Conservation (phyloP, 2,113 vertebrate genomes). For the Haemorhous mexicanus region DNA sequence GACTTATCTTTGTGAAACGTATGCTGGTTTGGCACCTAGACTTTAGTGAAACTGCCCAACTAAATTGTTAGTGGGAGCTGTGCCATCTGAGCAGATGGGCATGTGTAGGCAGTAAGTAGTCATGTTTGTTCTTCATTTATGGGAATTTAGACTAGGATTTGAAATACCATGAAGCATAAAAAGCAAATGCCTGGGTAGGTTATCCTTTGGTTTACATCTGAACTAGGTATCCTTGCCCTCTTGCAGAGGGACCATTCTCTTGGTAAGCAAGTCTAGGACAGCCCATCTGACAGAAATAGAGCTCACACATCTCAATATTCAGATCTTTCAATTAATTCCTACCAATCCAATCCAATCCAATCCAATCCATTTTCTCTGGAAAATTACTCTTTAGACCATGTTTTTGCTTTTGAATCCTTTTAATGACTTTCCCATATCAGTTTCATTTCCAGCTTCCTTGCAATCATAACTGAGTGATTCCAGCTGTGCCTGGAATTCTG, state of each 20-base stretch:
- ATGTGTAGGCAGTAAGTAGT: conserved; percentile 60
- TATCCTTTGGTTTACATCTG: not conserved
- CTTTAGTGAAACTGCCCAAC: conserved; percentile 49
- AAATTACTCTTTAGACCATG: not conserved
- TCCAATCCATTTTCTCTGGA: not conserved
- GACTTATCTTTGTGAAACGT: conserved; percentile 51
- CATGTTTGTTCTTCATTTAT: conserved; percentile 61
- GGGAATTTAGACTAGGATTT: conserved; percentile 58
- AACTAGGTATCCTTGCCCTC: not conserved
- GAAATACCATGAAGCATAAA: conserved; percentile 37
- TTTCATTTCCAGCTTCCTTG: conserved; percentile 15
- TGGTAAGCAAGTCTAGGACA: not conserved
- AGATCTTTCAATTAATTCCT: not conserved
- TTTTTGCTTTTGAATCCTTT: conserved; percentile 14
- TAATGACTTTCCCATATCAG: not conserved
- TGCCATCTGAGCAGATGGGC: conserved; percentile 68
- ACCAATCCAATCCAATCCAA: not conserved
- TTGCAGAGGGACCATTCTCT: not conserved
- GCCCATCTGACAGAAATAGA: not conserved
- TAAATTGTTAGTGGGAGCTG: conserved; percentile 56
- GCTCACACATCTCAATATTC: not conserved
- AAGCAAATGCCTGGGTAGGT: not conserved
- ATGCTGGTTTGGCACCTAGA: conserved; percentile 60
- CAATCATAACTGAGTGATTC: conserved; percentile 1
- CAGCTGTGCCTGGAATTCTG: conserved; percentile 42